phyloP scores from a whole-genome alignment of 2,888 invertebrate genomes.

The Therioaphis trifolii region DNA sequence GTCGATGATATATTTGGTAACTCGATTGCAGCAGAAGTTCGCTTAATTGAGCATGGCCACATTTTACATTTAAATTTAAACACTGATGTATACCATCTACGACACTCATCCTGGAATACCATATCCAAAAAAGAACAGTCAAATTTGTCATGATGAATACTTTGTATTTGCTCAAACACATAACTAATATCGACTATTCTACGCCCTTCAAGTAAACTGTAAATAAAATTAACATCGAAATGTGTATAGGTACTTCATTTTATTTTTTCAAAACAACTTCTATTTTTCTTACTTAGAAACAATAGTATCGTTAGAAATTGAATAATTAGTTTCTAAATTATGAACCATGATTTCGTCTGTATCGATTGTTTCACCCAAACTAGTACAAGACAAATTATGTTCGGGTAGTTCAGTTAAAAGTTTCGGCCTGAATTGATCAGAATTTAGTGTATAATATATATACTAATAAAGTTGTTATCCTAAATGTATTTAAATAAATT shows the following conservation, averaged over 20 bases:
- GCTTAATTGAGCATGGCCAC: conserved; percentile 11
- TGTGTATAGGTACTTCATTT: neutral
- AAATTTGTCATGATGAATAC: conserved; percentile 2
- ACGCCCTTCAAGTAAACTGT: conserved; percentile 5
- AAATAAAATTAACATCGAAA: conserved; percentile 11
- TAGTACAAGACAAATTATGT: too few relatives aligned
- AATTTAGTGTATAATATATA: too few relatives aligned
- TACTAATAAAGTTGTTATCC: too few relatives aligned
- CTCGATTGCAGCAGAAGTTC: conserved; percentile 20
- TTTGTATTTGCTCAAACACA: conserved; percentile 24
- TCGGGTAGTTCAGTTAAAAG: too few relatives aligned
- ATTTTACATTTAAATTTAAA: conserved; percentile 34
- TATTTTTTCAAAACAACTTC: neutral
- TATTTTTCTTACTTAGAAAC: neutral
- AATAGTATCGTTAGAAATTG: neutral
- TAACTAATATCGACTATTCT: conserved; percentile 26
- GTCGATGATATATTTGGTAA: conserved; percentile 4
- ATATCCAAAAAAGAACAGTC: conserved; percentile 22
- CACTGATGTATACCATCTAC: neutral
- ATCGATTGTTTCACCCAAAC: too few relatives aligned
- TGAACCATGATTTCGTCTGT: too few relatives aligned
- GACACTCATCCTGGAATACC: neutral
- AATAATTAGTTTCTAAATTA: neutral
- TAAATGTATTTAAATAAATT: too few relatives aligned
- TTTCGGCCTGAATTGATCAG: too few relatives aligned